Base-by-base conservation (phyloP, 2,888 invertebrate genomes). In the Drosophila gaucha region DNA sequence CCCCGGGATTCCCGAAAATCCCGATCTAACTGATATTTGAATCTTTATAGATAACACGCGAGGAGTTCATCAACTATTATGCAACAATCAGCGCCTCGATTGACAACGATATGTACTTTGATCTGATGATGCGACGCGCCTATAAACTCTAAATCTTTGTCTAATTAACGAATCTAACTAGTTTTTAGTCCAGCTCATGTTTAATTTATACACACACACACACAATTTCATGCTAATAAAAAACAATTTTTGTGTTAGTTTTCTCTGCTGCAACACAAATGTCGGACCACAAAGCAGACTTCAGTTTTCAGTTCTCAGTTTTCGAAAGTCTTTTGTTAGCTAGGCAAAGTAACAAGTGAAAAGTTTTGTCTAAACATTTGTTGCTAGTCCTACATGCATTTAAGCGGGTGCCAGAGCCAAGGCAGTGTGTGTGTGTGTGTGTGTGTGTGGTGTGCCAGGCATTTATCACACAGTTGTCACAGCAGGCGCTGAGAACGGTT, bases 21-120 rank as follows among this genome's bases (percentile, higher is more conserved):
- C 20, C 1, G 1, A 8, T 1, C 4, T 30, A 6, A 30, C 12
- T 1, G 8, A 6, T n/a, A 4, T 14, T 5, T n/a, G 0, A 1
- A 1, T 8, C 16, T 20, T 4, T 2, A 2, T 44, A 98, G 98
- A 96, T 98, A 12, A 98, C 97, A 0, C 94, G 95, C 77, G 98
- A 98, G 82, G 99, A 99, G 92, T 99, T 98, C 89, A 92, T 96
- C 90, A 97, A 98, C 92, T 99, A 98, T 92, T 99, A 99, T 92
- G 94, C 96, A 70, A 97, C 96, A 14, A 96, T 99, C 74, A 98
- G 98, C 91, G 97, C 98, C 35, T 98, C 98, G 1, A 97, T 99
- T 79, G 98, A 99, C 91, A 96, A 95, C 77, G 98, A 99, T 90
- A 95, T 96, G 67, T 99, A 97, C 91, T 99, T 99, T 91, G 98